These are phyloP conservation scores for Amphiprion percula DNA, from an alignment of 2,113 vertebrate species.

Conservation along the genomic window DNA sequence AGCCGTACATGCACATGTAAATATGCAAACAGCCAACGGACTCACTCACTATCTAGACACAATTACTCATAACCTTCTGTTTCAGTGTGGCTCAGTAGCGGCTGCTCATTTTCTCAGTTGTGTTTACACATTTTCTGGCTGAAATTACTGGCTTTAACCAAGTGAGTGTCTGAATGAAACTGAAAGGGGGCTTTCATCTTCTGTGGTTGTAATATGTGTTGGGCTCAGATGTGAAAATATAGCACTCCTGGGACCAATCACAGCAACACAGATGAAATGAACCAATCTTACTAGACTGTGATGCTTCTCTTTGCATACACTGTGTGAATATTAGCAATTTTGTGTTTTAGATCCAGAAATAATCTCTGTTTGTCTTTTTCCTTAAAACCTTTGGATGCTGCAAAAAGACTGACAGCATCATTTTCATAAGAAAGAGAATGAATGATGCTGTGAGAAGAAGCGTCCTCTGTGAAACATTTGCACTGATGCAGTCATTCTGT, in stretches of 20 bases:
- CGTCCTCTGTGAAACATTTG: neutral
- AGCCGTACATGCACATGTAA: constrained; percentile 6
- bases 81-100: constrained; percentile 30
- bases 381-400: constrained; percentile 30
- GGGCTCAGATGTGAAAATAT: constrained; percentile 62
- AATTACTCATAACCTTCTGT: constrained; percentile 42
- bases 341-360: constrained; percentile 48
- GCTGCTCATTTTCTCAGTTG: constrained; percentile 69
- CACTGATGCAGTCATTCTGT: constrained; percentile 12
- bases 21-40: constrained; percentile 21
- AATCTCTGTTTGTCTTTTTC: constrained; percentile 18
- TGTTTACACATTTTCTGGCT: constrained; percentile 61
- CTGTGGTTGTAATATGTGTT: constrained; percentile 46
- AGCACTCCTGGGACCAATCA: constrained; percentile 53
- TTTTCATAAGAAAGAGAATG: constrained; percentile 2
- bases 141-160: constrained; percentile 46
- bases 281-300: constrained; percentile 40
- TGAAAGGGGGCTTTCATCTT: constrained; percentile 64
- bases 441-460: constrained; percentile 26
- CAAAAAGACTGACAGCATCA: constrained; percentile 23
- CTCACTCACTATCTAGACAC: constrained; percentile 10
- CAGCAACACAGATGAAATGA: constrained; percentile 54
- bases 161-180: constrained; percentile 52
- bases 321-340: constrained; percentile 14
- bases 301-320: constrained; percentile 34